Conservation (phyloP, 2,797 vertebrate species). For the Perodicticus potto region DNA sequence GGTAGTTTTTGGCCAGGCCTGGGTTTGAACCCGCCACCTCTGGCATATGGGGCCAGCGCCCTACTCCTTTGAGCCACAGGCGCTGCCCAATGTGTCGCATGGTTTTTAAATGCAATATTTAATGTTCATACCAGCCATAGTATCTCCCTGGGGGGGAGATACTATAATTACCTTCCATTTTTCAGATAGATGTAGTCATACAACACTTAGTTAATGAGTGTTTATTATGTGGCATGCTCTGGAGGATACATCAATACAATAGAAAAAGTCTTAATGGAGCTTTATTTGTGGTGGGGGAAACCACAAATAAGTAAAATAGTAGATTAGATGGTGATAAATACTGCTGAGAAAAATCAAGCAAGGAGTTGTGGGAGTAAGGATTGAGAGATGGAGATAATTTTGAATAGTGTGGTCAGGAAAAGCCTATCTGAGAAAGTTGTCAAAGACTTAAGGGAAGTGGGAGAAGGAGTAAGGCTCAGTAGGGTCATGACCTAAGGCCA, state of each 20-base stretch:
- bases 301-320: neutral
- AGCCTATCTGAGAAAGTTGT: neutral
- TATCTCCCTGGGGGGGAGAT: neutral
- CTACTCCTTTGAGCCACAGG: too few relatives aligned
- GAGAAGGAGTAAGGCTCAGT: neutral
- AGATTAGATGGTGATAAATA: neutral
- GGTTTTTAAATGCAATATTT: too few relatives aligned
- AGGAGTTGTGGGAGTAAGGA: neutral
- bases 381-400: neutral
- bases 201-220: neutral
- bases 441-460: neutral
- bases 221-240: neutral
- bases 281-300: neutral
- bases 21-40: too few relatives aligned
- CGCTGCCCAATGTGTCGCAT: too few relatives aligned
- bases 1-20: too few relatives aligned
- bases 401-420: neutral
- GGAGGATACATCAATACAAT: neutral
- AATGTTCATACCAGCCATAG: neutral
- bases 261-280: neutral
- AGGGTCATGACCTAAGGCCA: neutral
- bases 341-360: conserved; percentile 6
- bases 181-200: neutral
- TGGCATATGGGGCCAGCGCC: too few relatives aligned
- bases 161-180: neutral